Conservation (phyloP, 2,797 vertebrate species). For the Danio kyathit region DNA sequence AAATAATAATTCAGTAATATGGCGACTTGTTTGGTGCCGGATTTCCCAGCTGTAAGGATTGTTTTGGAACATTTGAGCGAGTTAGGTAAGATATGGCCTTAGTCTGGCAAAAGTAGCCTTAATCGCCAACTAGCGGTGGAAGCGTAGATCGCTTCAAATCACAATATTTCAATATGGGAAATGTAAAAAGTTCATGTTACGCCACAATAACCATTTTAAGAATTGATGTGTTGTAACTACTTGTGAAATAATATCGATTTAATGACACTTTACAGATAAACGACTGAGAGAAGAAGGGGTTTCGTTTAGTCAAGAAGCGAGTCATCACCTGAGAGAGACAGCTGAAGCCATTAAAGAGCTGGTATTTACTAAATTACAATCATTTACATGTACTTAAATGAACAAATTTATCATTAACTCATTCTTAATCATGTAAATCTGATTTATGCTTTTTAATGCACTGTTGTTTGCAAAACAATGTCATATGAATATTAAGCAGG, state of each 20-base stretch:
- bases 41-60: slow-evolving; percentile 71
- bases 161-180: neutral
- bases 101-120: neutral
- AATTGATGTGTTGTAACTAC: neutral
- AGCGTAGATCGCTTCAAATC: neutral
- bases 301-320: slow-evolving; percentile 76
- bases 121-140: neutral
- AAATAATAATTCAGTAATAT: slow-evolving; percentile 52
- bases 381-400: slow-evolving; percentile 4
- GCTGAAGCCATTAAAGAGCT: slow-evolving; percentile 77
- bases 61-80: slow-evolving; percentile 75
- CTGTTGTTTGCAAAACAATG: neutral
- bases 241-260: neutral
- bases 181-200: too few relatives aligned
- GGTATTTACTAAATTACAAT: slow-evolving; percentile 61
- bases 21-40: slow-evolving; percentile 71
- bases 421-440: neutral
- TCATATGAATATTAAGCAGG: neutral
- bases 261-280: slow-evolving; percentile 72
- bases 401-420: neutral
- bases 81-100: slow-evolving; percentile 63
- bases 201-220: neutral
- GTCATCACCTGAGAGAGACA: slow-evolving; percentile 75
- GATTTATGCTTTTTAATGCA: neutral
- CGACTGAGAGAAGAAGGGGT: slow-evolving; percentile 74